phyloP scores from a whole-genome alignment of 2,113 vertebrate genomes.

The Oryzias celebensis region DNA sequence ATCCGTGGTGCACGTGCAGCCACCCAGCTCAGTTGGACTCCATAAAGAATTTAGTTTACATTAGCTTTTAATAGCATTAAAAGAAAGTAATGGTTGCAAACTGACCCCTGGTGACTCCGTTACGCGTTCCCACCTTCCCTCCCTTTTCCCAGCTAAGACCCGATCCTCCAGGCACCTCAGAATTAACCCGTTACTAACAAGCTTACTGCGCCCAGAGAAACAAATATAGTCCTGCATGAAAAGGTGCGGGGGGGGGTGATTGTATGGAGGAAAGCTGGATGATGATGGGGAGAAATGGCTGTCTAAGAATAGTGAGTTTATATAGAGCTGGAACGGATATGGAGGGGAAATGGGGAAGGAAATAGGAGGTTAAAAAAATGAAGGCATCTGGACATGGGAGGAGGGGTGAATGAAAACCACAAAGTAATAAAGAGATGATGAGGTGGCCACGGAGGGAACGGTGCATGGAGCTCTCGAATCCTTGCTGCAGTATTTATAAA shows the following conservation, averaged over 20 bases:
- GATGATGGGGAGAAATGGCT: background rate
- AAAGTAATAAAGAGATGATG: constrained; percentile 42
- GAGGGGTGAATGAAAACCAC: constrained; percentile 5
- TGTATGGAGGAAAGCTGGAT: constrained; percentile 10
- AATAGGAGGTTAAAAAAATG: too few relatives aligned
- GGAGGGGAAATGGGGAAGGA: background rate
- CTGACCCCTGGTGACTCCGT: background rate
- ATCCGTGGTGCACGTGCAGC: background rate
- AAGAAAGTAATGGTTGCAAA: background rate
- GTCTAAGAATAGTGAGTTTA: constrained; percentile 24
- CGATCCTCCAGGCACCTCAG: constrained; percentile 3
- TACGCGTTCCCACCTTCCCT: background rate
- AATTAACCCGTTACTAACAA: constrained; percentile 38
- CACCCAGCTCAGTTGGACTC: background rate
- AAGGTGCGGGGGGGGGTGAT: constrained; percentile 10
- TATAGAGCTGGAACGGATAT: constrained; percentile 22
- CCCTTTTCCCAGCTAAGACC: background rate
- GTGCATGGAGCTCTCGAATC: constrained; percentile 15
- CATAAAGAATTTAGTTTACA: constrained; percentile 30
- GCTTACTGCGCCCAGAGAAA: constrained; percentile 31
- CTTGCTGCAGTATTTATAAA: constrained; percentile 61
- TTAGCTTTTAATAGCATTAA: constrained; percentile 19
- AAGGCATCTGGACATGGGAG: constrained; percentile 24
- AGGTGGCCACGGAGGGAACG: constrained; percentile 11
- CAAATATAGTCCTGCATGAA: constrained; percentile 4